A percentile compares a stretch with the other conserved stretches of the same genome.
phyloP scores from a whole-genome alignment of 2,797 vertebrate species.

The Helostoma temminkii region DNA sequence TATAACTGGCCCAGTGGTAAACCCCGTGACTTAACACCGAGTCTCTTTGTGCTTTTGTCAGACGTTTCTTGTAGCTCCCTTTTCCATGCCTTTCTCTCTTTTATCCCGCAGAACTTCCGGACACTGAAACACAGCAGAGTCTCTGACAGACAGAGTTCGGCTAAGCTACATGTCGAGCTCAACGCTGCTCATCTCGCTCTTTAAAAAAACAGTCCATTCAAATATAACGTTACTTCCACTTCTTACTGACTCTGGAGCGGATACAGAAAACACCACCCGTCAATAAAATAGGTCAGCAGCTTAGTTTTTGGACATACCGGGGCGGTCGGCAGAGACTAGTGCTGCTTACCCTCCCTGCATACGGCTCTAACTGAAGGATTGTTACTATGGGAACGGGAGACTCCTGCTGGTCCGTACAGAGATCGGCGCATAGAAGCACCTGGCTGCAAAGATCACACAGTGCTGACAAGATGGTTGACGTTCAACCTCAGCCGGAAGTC shows the following conservation, averaged over 20 bases:
- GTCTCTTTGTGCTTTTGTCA: not conserved
- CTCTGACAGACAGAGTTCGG: slow-evolving; percentile 27
- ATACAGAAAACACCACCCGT: not conserved
- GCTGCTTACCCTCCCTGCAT: slow-evolving; percentile 28
- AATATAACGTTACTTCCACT: not conserved
- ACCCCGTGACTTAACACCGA: too few relatives aligned
- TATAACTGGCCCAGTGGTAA: not conserved
- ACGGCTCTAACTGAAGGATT: slow-evolving; percentile 45
- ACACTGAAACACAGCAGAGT: slow-evolving; percentile 50
- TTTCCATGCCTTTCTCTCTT: slow-evolving; percentile 73
- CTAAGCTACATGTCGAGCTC: slow-evolving; percentile 10
- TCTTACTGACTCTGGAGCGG: not conserved
- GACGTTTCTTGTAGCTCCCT: slow-evolving; percentile 41
- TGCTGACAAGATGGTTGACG: too few relatives aligned
- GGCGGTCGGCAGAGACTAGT: not conserved
- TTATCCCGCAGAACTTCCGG: slow-evolving; percentile 76
- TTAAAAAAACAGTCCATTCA: fast-evolving
- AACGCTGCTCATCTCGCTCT: not conserved
- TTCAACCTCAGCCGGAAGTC: too few relatives aligned
- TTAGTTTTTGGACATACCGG: not conserved
- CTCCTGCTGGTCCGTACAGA: slow-evolving; percentile 78
- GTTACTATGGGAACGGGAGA: slow-evolving; percentile 81
- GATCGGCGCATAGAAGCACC: slow-evolving; percentile 21
- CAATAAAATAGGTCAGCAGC: not conserved
- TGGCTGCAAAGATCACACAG: too few relatives aligned